Evolutionary conservation across 2,888 invertebrate genomes (phyloP).

Genomic region (Tachina grossa): DNA sequence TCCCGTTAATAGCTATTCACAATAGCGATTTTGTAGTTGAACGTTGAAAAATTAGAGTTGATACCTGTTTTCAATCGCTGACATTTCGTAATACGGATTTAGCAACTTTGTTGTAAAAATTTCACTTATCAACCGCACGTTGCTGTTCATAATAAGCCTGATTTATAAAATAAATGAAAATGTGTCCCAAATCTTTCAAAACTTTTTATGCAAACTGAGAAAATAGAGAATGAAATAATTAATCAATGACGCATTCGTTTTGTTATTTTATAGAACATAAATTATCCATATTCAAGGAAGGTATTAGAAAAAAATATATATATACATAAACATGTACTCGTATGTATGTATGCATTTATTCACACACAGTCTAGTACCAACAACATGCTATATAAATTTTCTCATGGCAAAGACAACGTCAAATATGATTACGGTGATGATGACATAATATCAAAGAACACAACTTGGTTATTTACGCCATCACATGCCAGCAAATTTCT

Average conservation of each 20-base stretch:
- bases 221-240: background rate
- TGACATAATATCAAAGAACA: conserved; percentile 16
- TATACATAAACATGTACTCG: background rate
- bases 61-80: too few relatives aligned
- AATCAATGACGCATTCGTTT: conserved; percentile 50
- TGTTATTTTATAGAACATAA: conserved; percentile 17
- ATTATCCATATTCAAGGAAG: conserved; percentile 25
- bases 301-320: background rate
- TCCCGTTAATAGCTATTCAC: too few relatives aligned
- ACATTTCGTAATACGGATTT: too few relatives aligned
- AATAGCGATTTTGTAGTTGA: too few relatives aligned
- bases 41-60: too few relatives aligned
- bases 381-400: background rate
- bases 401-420: conserved; percentile 5
- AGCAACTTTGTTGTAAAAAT: too few relatives aligned
- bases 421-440: background rate
- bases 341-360: background rate
- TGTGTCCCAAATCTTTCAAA: too few relatives aligned
- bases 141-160: too few relatives aligned
- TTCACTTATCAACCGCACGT: too few relatives aligned
- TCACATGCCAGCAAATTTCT: conserved; percentile 8
- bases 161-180: background rate
- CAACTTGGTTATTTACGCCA: conserved; percentile 11
- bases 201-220: background rate
- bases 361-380: too few relatives aligned